Conservation (phyloP, 2,113 vertebrate species). For the Tretioscincus oriximinensis region DNA sequence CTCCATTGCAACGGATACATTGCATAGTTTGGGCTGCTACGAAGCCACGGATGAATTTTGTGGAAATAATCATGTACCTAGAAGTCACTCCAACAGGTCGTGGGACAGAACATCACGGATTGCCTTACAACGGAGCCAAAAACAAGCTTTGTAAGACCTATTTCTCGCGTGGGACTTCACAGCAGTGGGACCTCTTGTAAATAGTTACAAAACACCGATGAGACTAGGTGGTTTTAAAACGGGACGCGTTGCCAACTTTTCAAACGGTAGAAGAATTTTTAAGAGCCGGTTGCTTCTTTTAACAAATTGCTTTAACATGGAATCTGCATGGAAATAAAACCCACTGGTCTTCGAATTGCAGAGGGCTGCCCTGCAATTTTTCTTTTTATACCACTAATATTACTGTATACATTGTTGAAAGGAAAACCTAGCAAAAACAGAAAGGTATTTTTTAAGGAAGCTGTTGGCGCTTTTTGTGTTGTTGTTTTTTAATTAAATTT, state of each 20-base stretch:
- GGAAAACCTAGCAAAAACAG: slow-evolving; percentile 25
- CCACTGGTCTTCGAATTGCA: not conserved
- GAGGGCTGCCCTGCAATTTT: slow-evolving; percentile 1
- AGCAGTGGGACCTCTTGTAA: slow-evolving; percentile 65
- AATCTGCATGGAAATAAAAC: not conserved
- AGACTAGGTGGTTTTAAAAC: slow-evolving; percentile 59
- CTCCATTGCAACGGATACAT: slow-evolving; percentile 80
- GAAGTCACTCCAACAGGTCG: slow-evolving; percentile 46
- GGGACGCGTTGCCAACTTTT: slow-evolving; percentile 44
- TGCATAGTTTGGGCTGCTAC: slow-evolving; percentile 66
- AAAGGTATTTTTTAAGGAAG: not conserved
- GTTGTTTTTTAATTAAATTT: slow-evolving; percentile 16
- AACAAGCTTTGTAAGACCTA: slow-evolving; percentile 68
- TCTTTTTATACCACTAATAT: slow-evolving; percentile 32
- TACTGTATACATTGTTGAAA: not conserved
- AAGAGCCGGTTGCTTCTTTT: slow-evolving; percentile 44
- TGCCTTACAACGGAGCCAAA: slow-evolving; percentile 82
- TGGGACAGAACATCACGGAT: slow-evolving; percentile 68
- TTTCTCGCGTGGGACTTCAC: slow-evolving; percentile 41
- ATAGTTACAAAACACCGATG: slow-evolving; percentile 46
- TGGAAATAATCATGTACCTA: slow-evolving; percentile 56
- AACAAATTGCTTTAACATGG: not conserved
- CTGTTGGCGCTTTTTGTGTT: slow-evolving; percentile 11
- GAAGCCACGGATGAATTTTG: slow-evolving; percentile 24
- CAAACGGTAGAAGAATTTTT: not conserved